phyloP scores from a whole-genome alignment of 2,113 vertebrate species.

The Anhinga anhinga region DNA sequence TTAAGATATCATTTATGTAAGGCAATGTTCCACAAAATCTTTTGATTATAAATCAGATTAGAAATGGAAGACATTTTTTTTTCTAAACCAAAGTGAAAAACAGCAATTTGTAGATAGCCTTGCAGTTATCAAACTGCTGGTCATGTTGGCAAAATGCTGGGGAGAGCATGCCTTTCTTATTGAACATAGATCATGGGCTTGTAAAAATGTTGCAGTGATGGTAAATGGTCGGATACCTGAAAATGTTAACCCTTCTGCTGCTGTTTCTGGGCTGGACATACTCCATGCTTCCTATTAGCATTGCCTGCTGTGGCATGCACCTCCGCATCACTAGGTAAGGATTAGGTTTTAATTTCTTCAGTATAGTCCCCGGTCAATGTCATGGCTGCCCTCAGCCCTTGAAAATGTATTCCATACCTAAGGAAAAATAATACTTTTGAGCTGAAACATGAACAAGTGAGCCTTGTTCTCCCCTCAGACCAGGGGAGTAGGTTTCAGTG shows the following conservation, averaged over 20 bases:
- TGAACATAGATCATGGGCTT: neutral
- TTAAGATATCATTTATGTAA: neutral
- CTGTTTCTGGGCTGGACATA: neutral
- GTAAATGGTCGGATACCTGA: neutral
- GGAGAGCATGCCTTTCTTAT: neutral
- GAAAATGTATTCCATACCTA: neutral
- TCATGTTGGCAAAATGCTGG: neutral
- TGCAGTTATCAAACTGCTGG: neutral
- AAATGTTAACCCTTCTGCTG: neutral
- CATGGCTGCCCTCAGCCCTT: neutral
- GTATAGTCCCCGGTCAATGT: neutral
- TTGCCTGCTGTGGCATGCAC: neutral
- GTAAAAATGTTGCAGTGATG: neutral
- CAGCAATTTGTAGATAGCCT: neutral
- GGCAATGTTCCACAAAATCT: neutral
- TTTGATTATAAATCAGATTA: conserved; percentile 1
- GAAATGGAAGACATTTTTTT: neutral
- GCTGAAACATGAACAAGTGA: neutral
- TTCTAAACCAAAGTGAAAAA: neutral
- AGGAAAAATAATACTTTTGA: neutral
- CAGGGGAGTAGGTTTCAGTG: neutral
- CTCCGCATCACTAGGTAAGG: neutral
- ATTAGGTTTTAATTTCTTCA: neutral
- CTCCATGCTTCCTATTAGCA: neutral
- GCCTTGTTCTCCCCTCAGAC: neutral